Base-by-base conservation (phyloP, 2,797 vertebrate species). In the Diceros bicornis region DNA sequence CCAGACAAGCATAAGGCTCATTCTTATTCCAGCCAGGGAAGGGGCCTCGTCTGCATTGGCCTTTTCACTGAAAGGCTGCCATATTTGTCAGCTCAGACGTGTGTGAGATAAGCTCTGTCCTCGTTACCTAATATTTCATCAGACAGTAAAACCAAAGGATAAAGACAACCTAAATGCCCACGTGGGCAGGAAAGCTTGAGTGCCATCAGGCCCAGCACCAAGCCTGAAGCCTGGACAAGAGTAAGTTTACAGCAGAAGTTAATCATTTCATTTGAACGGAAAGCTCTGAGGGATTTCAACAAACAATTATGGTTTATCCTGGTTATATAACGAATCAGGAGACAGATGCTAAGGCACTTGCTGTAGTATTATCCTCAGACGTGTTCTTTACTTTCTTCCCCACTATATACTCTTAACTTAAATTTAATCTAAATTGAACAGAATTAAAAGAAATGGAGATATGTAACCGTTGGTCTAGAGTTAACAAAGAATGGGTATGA, bases 121-220 rank as follows among this genome's bases (percentile, higher is more conserved):
- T 97, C 41, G 62, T 98, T 98, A 99, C 98, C 98, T 98, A 98
- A 96, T 98, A 98, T 98, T 98, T 98, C 97, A 97, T 98, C 97
- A 98, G 98, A 98, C 98, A 97, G 98, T 96, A 97, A 98, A 98
- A 98, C 98, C 92, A 98, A 98, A 98, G 98, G 98, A 98, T 98
- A 98, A 98, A 98, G 98, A 98, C 97, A 98, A 97, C 95, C 97
- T 98, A 98, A 98, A 97, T 96, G 94, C 97, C 98, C 98, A 94
- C 95, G 96, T 98, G 98, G 98, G 97, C 97, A 98, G 97, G 91
- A 98, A 98, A 98, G 98, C 97, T 96, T 92, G 94, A 98, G 93
- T 88, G 97, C 97, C 96, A 96, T 98, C 97, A 98, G 95, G 93
- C 96, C 98, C 96, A 86, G 97, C 72, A 10, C 96, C 97, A 98